Evolutionary conservation across 2,888 invertebrate species (phyloP), one percentile per base, ranked within the genome.

Genomic region (Dasypogon diadema): DNA sequence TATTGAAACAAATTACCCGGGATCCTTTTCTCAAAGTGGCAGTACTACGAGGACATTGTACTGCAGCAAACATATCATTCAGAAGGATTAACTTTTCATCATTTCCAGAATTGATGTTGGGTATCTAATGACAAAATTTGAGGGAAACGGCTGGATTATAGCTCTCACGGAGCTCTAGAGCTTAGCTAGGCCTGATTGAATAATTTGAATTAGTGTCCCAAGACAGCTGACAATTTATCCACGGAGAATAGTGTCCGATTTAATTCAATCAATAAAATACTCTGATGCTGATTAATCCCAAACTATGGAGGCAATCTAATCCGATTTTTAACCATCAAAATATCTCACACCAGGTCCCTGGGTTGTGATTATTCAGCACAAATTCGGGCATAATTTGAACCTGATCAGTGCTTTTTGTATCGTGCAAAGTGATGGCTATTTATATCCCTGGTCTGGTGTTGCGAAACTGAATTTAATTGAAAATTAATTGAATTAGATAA

Each of bases 401-500:
- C n/a, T 65, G 22, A 37, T 14, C 48, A 37, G 12, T 12, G 21
- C 22, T 65, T 3, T 22, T n/a, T 37, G 21, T n/a, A 42, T 6
- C 8, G n/a, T 12, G 63, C 22, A 46, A 46, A 46, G 22, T 46
- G n/a, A 46, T 46, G 24, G 48, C 37, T 46, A 65, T 65, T 65
- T 65, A 65, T 65, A 46, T 16, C 22, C 48, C 16, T 16, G 65
- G 48, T 34, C 12, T 22, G 42, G 22, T 65, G 63, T 37, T 42
- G 63, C 42, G 65, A 65, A 51, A 46, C 65, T 65, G 65, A 65
- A 46, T 65, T 65, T 65, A 65, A 65, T 65, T 65, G 65, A 65
- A 65, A 65, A 65, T 65, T 65, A 65, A 65, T 65, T 37, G 65
- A 65, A 65, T 65, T 65, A 46, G 65, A 65, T 46, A 65, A 65